Conservation (phyloP, 2,113 vertebrate genomes). For the Glaucidium brasilianum region DNA sequence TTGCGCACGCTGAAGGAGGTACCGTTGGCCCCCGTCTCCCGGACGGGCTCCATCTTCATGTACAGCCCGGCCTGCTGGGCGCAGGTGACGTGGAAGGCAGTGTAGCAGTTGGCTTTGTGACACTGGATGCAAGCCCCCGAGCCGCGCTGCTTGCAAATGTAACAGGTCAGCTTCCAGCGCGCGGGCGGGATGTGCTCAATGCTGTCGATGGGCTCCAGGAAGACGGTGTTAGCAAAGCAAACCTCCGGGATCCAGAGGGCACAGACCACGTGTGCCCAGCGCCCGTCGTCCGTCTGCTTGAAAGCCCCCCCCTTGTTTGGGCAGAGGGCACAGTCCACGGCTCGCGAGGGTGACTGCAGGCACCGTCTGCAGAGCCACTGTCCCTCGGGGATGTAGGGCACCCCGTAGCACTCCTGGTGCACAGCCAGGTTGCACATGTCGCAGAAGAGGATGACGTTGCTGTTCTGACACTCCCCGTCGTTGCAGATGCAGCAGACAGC, state of each 20-base stretch:
- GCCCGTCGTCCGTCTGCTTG: slow-evolving; percentile 97
- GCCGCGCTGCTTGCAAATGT: slow-evolving; percentile 98
- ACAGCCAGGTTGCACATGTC: slow-evolving; percentile 99
- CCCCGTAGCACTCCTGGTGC: slow-evolving; percentile 98
- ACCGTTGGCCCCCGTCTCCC: slow-evolving; percentile 93
- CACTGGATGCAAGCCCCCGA: slow-evolving; percentile 98
- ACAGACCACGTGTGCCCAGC: slow-evolving; percentile 97
- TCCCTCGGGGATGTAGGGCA: slow-evolving; percentile 97
- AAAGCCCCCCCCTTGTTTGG: slow-evolving; percentile 98
- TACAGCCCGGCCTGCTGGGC: slow-evolving; percentile 98
- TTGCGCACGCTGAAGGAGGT: slow-evolving; percentile 98
- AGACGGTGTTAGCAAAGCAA: slow-evolving; percentile 98
- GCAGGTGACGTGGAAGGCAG: slow-evolving; percentile 96
- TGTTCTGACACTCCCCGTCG: slow-evolving; percentile 98
- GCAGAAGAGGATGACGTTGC: slow-evolving; percentile 98
- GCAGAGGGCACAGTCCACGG: slow-evolving; percentile 97
- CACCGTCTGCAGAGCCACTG: slow-evolving; percentile 99
- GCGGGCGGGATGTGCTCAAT: slow-evolving; percentile 97
- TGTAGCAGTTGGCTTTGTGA: slow-evolving; percentile 99
- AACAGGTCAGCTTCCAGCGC: slow-evolving; percentile 98
- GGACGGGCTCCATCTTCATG: slow-evolving; percentile 99
- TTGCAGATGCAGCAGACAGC: slow-evolving; percentile 99
- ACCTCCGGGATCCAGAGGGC: slow-evolving; percentile 99
- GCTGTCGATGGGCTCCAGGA: slow-evolving; percentile 98
- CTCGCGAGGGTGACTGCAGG: slow-evolving; percentile 94